A percentile compares a stretch with the other conserved stretches of the same genome.
phyloP scores from a whole-genome alignment of 2,797 vertebrate genomes.

The Lutjanus campechanus region DNA sequence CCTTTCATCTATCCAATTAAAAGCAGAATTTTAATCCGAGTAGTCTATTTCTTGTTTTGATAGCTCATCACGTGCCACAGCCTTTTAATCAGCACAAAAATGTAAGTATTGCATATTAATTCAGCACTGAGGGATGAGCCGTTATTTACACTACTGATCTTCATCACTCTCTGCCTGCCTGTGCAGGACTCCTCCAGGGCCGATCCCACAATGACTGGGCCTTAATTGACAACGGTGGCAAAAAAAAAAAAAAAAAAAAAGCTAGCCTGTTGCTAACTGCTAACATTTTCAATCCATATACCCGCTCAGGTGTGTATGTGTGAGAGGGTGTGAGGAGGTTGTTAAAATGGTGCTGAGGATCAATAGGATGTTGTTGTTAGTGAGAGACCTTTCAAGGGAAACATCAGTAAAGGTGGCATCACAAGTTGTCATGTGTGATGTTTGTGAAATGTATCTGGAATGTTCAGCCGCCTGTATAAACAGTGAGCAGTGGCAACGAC shows the following conservation, averaged over 20 bases:
- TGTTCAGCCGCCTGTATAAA: conserved; percentile 61
- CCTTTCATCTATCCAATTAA: conserved; percentile 87
- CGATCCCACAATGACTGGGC: conserved; percentile 47
- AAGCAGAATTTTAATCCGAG: conserved; percentile 80
- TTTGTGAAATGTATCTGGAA: conserved; percentile 73
- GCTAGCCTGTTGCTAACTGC: conserved; percentile 61
- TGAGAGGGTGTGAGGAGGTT: conserved; percentile 70
- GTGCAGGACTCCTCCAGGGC: conserved; percentile 44
- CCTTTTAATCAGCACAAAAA: conserved; percentile 80
- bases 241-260: background rate
- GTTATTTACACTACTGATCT: conserved; percentile 70
- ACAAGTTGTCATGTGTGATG: conserved; percentile 83
- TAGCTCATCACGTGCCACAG: conserved; percentile 69
- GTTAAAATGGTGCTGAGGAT: conserved; percentile 81
- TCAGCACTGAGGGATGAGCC: conserved; percentile 43
- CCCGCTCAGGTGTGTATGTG: conserved; percentile 74
- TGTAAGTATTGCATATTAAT: conserved; percentile 75
- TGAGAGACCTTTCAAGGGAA: conserved; percentile 76
- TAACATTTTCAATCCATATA: conserved; percentile 72
- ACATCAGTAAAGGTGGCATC: conserved; percentile 80
- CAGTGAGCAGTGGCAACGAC: conserved; percentile 58
- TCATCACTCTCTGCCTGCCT: conserved; percentile 47
- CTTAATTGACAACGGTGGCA: conserved; percentile 61
- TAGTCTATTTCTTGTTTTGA: conserved; percentile 84
- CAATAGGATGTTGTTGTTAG: conserved; percentile 80